Conservation (phyloP, 2,888 invertebrate species). For the Cephus rjabovi region DNA sequence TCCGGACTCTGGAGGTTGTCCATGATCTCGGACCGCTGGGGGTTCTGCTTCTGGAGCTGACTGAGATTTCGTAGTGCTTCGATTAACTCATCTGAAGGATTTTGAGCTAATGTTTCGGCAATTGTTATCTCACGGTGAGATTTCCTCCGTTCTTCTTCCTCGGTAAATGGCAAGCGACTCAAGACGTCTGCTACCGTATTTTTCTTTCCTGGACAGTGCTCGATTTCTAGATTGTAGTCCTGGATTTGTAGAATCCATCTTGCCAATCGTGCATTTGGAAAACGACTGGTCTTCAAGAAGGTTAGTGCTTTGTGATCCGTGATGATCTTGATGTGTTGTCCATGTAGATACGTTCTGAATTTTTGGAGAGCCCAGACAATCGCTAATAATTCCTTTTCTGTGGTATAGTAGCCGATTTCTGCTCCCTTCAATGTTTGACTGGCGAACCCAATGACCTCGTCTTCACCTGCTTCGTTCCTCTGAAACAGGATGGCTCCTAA, state of each 20-base stretch:
- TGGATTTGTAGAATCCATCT: slow-evolving; percentile 43
- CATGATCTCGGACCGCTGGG: too few species aligned
- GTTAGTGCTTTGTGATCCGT: slow-evolving; percentile 34
- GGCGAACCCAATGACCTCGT: slow-evolving; percentile 33
- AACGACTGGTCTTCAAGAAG: slow-evolving; percentile 33
- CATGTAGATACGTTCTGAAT: background rate
- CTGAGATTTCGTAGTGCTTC: too few species aligned
- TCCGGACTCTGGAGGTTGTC: too few species aligned
- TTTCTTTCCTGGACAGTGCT: too few species aligned
- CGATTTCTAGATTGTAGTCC: slow-evolving; percentile 32
- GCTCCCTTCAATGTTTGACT: slow-evolving; percentile 33
- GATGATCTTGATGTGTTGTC: slow-evolving; percentile 19
- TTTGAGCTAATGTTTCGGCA: too few species aligned
- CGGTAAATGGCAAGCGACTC: too few species aligned
- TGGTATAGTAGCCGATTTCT: slow-evolving; percentile 28
- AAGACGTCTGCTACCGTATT: too few species aligned
- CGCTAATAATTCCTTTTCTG: background rate
- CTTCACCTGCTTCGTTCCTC: slow-evolving; percentile 5
- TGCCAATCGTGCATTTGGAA: slow-evolving; percentile 35
- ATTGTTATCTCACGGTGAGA: too few species aligned
- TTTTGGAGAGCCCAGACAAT: background rate
- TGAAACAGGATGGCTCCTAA: slow-evolving; percentile 23
- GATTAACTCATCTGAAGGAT: too few species aligned
- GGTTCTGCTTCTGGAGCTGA: too few species aligned
- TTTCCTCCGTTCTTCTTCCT: too few species aligned